Evolutionary conservation across 1,140 invertebrate species (phyloP).

Genomic region (Tetragonula clypearis): DNA sequence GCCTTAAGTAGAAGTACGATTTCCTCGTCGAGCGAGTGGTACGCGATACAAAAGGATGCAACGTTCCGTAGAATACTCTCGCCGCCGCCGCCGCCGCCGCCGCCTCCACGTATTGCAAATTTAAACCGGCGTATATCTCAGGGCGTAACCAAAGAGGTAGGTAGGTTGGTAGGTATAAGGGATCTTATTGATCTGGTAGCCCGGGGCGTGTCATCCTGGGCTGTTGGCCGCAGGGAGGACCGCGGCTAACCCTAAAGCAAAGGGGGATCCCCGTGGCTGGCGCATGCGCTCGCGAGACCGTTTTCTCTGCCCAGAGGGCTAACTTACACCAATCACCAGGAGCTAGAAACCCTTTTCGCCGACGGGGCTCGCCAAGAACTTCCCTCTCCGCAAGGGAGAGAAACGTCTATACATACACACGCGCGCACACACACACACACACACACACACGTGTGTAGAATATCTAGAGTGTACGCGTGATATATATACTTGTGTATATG

Average conservation of each 20-base stretch:
- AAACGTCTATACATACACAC: slow-evolving; percentile 49
- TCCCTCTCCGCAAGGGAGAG: slow-evolving; percentile 68
- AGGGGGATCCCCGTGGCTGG: slow-evolving; percentile 71
- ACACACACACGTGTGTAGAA: not conserved
- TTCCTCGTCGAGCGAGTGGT: slow-evolving; percentile 8
- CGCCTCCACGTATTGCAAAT: slow-evolving; percentile 53
- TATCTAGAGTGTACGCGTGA: too few relatives aligned
- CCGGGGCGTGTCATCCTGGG: slow-evolving; percentile 82
- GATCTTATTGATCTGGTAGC: slow-evolving; percentile 83
- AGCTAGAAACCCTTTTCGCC: slow-evolving; percentile 79
- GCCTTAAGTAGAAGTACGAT: not conserved
- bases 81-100: too few relatives aligned
- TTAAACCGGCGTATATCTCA: slow-evolving; percentile 68
- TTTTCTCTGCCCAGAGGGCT: slow-evolving; percentile 76
- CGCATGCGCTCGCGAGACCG: slow-evolving; percentile 72
- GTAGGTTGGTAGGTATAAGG: slow-evolving; percentile 77
- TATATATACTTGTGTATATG: slow-evolving; percentile 39
- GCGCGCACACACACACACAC: too few relatives aligned
- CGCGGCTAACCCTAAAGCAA: slow-evolving; percentile 81
- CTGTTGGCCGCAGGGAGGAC: slow-evolving; percentile 82
- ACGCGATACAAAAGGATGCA: slow-evolving; percentile 30
- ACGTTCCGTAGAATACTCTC: not conserved
- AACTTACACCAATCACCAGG: slow-evolving; percentile 81
- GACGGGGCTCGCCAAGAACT: slow-evolving; percentile 69
- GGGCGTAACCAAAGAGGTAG: slow-evolving; percentile 76